Evolutionary conservation across 2,797 vertebrate species (phyloP).

Genomic region (Tadarida brasiliensis): DNA sequence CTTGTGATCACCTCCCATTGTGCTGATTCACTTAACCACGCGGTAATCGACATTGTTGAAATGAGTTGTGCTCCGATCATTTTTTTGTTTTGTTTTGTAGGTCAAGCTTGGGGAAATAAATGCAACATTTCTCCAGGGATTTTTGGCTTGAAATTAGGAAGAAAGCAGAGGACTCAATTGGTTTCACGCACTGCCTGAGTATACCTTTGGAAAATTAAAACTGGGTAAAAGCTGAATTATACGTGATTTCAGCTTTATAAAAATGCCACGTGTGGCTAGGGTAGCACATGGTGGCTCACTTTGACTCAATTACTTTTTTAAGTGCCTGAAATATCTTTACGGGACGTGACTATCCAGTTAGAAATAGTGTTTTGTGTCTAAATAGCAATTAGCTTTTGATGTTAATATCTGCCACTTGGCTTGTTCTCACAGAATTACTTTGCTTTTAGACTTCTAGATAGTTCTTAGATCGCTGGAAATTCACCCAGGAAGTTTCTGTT

Average conservation of each 20-base stretch:
- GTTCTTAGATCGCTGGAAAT: background rate
- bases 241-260: slow-evolving; percentile 19
- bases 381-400: slow-evolving; percentile 32
- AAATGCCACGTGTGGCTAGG: background rate
- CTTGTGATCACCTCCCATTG: background rate
- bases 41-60: slow-evolving; percentile 52
- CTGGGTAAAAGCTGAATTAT: background rate
- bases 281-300: background rate
- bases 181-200: slow-evolving; percentile 51
- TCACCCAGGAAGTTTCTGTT: background rate
- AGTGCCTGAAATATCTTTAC: background rate
- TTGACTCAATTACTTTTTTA: slow-evolving; percentile 31
- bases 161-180: slow-evolving; percentile 61
- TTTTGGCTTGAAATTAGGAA: slow-evolving; percentile 63
- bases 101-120: background rate
- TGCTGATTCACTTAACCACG: slow-evolving; percentile 13
- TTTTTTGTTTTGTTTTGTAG: background rate
- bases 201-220: slow-evolving; percentile 64
- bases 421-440: background rate
- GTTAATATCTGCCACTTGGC: background rate
- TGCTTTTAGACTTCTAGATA: background rate
- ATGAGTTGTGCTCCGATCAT: background rate
- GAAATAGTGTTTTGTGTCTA: slow-evolving; percentile 9
- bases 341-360: background rate
- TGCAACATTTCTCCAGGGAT: background rate